phyloP scores from a whole-genome alignment of 2,797 vertebrate species.

The Silurus aristotelis region DNA sequence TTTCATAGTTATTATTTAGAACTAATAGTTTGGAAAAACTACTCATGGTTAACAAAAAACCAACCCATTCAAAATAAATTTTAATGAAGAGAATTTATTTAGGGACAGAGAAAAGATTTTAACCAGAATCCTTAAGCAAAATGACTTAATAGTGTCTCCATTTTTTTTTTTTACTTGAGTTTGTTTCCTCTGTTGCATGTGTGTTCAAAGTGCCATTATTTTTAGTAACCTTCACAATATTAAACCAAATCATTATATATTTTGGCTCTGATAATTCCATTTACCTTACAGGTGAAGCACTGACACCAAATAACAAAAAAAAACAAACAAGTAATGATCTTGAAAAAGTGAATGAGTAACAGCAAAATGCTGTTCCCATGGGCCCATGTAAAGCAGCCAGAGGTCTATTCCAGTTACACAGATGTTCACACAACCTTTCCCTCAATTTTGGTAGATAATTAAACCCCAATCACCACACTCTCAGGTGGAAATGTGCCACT shows the following conservation, averaged over 20 bases:
- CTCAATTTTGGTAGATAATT: slow-evolving; percentile 52
- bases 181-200: too few relatives aligned
- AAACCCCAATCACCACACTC: slow-evolving; percentile 54
- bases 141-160: too few relatives aligned
- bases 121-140: not conserved
- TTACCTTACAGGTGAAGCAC: slow-evolving; percentile 21
- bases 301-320: slow-evolving; percentile 26
- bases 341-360: slow-evolving; percentile 38
- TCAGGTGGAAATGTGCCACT: slow-evolving; percentile 52
- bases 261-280: not conserved
- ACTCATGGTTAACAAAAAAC: not conserved
- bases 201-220: not conserved
- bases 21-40: not conserved
- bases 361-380: slow-evolving; percentile 30
- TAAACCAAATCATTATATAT: not conserved
- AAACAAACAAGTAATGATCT: slow-evolving; percentile 12
- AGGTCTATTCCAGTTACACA: slow-evolving; percentile 48
- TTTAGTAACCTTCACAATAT: not conserved
- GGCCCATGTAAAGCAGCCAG: slow-evolving; percentile 36
- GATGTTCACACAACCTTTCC: slow-evolving; percentile 52
- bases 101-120: not conserved
- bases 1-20: not conserved
- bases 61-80: not conserved
- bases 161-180: too few relatives aligned
- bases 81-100: not conserved